Base-by-base conservation (phyloP, 2,113 vertebrate species). In the Pelecanoides urinatrix region DNA sequence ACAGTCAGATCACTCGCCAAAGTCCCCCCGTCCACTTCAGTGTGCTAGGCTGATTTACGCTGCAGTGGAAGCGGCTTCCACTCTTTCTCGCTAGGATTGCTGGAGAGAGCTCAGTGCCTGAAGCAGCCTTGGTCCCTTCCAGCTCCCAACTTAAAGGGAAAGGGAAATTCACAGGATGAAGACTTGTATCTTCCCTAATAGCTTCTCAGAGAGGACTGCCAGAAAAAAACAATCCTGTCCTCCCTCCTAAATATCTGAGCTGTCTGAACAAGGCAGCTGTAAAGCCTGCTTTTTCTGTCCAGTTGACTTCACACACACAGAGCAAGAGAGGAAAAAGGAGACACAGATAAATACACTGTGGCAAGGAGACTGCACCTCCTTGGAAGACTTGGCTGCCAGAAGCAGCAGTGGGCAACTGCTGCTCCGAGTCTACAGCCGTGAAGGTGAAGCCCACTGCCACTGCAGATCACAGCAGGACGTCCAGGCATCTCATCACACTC, bases 321-420 rank as follows among this genome's bases (percentile, higher is more conserved):
- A 56, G 7, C 4, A 61, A 34, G 16, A 25, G 6, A 8, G 3
- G 44, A 0, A 36, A 75, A 38, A 30, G 26, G 17, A 66, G 20
- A 32, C 30, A 63, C 11, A 13, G 26, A 2, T 14, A 14, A 17
- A 15, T 3, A 17, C 2, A 7, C 1, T 4, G 14, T 3, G 5
- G 56, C 38, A 55, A 44, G 49, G 44, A 58, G 18, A 45, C 1
- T 10, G 47, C 29, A 42, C 11, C 23, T 25, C 36, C 40, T 13
- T 30, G 32, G 18, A 42, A 38, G 44, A 20, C 19, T 0, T 14
- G 19, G 23, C 14, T 59, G 29, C 20, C 34, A 10, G 9, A 76
- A 76, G 40, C 30, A n/a, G 65, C 38, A 40, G 42, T 0, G 5
- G 32, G 25, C 45, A 86, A 32, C 15, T 4, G 44, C 71, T 58